Conservation (phyloP, 2,888 invertebrate species). For the Aphodius granarius region DNA sequence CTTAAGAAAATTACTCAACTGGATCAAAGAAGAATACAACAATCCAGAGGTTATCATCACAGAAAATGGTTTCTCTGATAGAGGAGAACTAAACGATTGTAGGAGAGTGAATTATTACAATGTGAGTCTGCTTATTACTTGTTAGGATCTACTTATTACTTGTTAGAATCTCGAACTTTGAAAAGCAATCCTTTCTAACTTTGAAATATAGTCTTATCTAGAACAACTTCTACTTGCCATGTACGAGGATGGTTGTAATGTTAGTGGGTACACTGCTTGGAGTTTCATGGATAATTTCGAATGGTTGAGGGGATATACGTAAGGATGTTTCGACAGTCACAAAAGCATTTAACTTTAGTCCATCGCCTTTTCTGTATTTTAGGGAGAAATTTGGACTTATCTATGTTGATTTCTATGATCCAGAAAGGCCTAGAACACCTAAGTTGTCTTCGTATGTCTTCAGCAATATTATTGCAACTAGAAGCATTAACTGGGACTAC, state of each 20-base stretch:
- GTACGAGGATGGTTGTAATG: conserved; percentile 52
- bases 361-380: too few relatives aligned
- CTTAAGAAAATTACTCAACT: conserved; percentile 58
- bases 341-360: background rate
- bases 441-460: conserved; percentile 62
- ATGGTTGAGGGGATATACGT: conserved; percentile 60
- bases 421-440: conserved; percentile 58
- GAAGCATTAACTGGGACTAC: conserved; percentile 16
- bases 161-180: too few relatives aligned
- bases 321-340: conserved; percentile 33
- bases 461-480: conserved; percentile 55
- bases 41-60: conserved; percentile 59
- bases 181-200: background rate
- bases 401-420: conserved; percentile 61
- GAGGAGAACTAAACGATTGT: conserved; percentile 43
- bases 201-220: conserved; percentile 36
- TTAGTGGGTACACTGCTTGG: conserved; percentile 63
- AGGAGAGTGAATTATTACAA: conserved; percentile 38
- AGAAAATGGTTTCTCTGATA: conserved; percentile 59
- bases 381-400: conserved; percentile 62
- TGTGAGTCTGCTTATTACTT: conserved; percentile 22
- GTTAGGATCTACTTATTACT: background rate
- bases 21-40: conserved; percentile 47
- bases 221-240: conserved; percentile 37
- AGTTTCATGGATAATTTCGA: conserved; percentile 67